Evolutionary conservation across 2,113 vertebrate species (phyloP), one percentile per base, ranked within the genome.

Genomic region (Cyanistes caeruleus): DNA sequence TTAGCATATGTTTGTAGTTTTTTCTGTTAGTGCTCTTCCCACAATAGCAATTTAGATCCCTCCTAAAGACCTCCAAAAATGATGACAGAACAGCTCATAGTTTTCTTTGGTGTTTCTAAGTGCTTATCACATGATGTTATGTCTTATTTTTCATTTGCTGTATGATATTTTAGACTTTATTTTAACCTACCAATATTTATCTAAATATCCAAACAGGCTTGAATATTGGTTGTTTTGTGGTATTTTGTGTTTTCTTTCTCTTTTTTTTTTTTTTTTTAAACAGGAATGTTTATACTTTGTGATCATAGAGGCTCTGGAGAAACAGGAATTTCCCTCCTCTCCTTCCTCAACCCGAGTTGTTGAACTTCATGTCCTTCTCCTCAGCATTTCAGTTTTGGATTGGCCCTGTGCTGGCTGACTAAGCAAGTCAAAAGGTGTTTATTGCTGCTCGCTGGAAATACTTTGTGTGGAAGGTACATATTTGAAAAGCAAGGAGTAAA

Each of bases 41-140:
- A 81, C 76, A 89, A 59, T 8, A 78, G 69, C 44, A 82, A 75
- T 81, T 92, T 84, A 53, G 37, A 87, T 86, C 5, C 37, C 25
- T 96, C 35, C n/a, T 68, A 49, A 93, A 94, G 68, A 94, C 62
- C 28, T 95, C 48, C 49, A 90, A 64, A 92, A 93, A 97, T 43
- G 49, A 89, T 93, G 83, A 87, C 83, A 92, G 85, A 87, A 93
- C 56, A 87, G 79, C 21, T 84, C 46, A 21, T 77, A 13, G 12
- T 53, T 64, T 89, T 56, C 31, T 75, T 77, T 75, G 48, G 30
- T 80, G 39, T 17, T 72, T n/a, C 20, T 83, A 77, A 77, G 65
- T 86, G 35, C 4, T 94, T 86, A 84, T 77, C 0, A 2, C 64
- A 11, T 62, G 23, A 14, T 27, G 49, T 67, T 75, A 30, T 68